phyloP scores from a whole-genome alignment of 2,888 invertebrate genomes.

The Micoletzkya japonica region DNA sequence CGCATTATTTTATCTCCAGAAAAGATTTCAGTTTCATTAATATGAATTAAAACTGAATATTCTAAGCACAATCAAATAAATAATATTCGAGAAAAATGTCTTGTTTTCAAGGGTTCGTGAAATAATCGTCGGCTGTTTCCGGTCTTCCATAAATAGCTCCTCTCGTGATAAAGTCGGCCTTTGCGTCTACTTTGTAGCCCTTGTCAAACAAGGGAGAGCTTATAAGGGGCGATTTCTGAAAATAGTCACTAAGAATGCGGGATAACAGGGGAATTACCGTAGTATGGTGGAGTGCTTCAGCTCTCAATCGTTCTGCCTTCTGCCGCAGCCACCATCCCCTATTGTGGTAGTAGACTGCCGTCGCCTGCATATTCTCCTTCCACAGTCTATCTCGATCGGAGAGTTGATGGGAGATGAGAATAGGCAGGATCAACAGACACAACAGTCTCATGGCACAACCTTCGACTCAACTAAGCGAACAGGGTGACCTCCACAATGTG shows the following conservation, averaged over 20 bases:
- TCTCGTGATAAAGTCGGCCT: constrained; percentile 6
- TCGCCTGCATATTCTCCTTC: constrained; percentile 11
- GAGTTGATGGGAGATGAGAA: constrained; percentile 3
- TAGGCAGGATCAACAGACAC: no score
- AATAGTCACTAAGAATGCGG: neutral
- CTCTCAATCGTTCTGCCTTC: neutral
- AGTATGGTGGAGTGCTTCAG: constrained; percentile 1
- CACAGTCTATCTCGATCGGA: constrained; percentile 20
- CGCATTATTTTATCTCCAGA: neutral
- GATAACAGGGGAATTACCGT: neutral
- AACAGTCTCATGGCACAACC: no score
- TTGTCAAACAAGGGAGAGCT: constrained; percentile 21
- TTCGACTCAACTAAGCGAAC: no score
- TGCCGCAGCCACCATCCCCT: neutral
- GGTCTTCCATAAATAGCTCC: constrained; percentile 6
- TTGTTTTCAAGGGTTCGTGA: neutral
- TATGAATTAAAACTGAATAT: neutral
- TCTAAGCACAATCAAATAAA: neutral
- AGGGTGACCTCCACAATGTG: no score
- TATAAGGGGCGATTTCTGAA: constrained; percentile 7
- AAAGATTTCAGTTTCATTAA: neutral
- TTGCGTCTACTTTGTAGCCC: constrained; percentile 17
- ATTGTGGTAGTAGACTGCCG: constrained; percentile 10
- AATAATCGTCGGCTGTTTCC: constrained; percentile 21
- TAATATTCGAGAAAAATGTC: neutral